These are phyloP conservation scores for Mallotus villosus DNA, from an alignment of 2,797 vertebrate species.

Conservation along the genomic window DNA sequence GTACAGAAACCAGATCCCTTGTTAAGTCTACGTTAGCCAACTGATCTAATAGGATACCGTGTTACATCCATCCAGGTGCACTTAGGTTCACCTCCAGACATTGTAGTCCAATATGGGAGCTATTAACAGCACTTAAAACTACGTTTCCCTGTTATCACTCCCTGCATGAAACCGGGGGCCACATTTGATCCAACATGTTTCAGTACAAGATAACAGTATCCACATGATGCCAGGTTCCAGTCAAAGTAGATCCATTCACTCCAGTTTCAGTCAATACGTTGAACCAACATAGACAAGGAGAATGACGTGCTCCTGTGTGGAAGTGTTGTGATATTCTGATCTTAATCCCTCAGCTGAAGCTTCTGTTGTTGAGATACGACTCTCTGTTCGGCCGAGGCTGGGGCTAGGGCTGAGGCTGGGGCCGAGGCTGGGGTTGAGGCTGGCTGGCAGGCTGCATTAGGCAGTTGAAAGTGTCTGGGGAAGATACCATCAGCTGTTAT, in stretches of 20 bases:
- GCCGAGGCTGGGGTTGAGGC: too few species aligned
- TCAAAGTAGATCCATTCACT: neutral
- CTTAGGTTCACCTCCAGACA: conserved; percentile 3
- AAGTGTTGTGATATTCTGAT: conserved; percentile 2
- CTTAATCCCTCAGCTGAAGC: too few species aligned
- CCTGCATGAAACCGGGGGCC: conserved; percentile 3
- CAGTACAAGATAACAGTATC: neutral
- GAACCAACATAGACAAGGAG: neutral
- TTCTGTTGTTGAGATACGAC: neutral
- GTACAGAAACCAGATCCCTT: neutral
- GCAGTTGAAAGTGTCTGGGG: conserved; percentile 13
- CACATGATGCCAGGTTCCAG: neutral
- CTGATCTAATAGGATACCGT: neutral
- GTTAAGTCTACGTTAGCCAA: neutral
- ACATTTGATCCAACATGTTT: conserved; percentile 9
- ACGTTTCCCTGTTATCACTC: conserved; percentile 35
- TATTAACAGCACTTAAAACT: conserved; percentile 54
- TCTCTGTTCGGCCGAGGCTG: neutral
- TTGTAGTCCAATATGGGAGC: conserved; percentile 40
- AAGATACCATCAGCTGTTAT: conserved; percentile 15
- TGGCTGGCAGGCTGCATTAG: neutral
- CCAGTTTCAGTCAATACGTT: neutral
- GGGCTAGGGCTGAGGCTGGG: too few species aligned
- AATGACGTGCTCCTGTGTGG: neutral
- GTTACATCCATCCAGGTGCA: conserved; percentile 4